Conservation (phyloP, 2,888 invertebrate genomes). For the Drosophila hamatofila region DNA sequence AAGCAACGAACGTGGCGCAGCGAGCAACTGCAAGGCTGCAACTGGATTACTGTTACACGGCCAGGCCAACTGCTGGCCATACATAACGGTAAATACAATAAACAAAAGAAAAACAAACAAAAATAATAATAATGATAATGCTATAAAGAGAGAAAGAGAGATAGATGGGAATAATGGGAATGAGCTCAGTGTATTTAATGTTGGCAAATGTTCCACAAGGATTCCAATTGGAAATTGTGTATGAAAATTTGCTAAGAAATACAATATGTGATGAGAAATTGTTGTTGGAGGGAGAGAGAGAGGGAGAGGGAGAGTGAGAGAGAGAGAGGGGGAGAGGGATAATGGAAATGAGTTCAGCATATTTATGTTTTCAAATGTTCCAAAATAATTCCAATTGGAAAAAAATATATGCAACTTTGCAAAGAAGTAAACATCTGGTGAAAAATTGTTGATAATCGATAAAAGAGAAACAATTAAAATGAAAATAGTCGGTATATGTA, state of each 20-base stretch:
- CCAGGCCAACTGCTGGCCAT: conserved; percentile 26
- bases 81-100: conserved; percentile 30
- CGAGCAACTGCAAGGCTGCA: conserved; percentile 54
- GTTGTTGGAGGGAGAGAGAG: not conserved
- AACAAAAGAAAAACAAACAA: not conserved
- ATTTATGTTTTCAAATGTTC: too few relatives aligned
- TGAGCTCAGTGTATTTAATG: not conserved
- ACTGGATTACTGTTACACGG: conserved; percentile 76
- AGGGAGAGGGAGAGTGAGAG: not conserved
- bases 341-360: too few relatives aligned
- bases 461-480: too few relatives aligned
- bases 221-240: not conserved
- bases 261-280: too few relatives aligned
- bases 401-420: too few relatives aligned
- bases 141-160: not conserved
- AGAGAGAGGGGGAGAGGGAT: too few relatives aligned
- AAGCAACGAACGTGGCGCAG: conserved; percentile 73
- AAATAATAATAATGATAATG: not conserved
- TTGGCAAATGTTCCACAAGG: not conserved
- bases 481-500: too few relatives aligned
- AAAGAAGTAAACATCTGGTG: too few relatives aligned
- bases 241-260: too few relatives aligned
- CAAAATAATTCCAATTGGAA: too few relatives aligned
- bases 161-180: not conserved
- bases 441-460: too few relatives aligned